phyloP scores from a whole-genome alignment of 2,888 invertebrate species.

The Athripsodes cinereus region DNA sequence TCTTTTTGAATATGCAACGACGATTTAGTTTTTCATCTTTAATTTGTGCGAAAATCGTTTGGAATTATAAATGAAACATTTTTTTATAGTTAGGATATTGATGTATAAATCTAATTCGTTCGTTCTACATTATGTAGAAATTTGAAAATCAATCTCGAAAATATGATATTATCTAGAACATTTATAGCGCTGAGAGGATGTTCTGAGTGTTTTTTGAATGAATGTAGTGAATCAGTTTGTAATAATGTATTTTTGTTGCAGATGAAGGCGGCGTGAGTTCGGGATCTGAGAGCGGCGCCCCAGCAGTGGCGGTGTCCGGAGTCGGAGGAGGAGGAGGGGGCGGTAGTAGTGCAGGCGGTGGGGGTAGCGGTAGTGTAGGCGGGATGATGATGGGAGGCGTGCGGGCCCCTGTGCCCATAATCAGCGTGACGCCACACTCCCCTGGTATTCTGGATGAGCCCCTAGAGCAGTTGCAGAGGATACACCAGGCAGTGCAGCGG shows the following conservation, averaged over 20 bases:
- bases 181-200: no score
- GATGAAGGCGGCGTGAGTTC: constrained; percentile 24
- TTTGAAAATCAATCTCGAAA: no score
- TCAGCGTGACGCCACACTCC: constrained; percentile 84
- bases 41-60: no score
- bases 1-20: no score
- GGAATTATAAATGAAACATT: no score
- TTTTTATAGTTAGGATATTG: no score
- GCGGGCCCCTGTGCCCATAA: constrained; percentile 65
- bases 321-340: constrained; percentile 30
- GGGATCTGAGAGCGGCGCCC: constrained; percentile 24
- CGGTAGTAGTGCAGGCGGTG: constrained; percentile 31
- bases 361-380: constrained; percentile 31
- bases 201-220: no score
- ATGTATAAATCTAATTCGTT: no score
- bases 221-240: not conserved
- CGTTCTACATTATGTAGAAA: no score
- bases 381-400: constrained; percentile 33
- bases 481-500: constrained; percentile 71
- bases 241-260: constrained; percentile 10
- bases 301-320: constrained; percentile 19
- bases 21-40: no score
- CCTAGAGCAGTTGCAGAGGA: constrained; percentile 65
- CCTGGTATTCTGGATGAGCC: constrained; percentile 73
- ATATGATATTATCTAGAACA: no score